phyloP scores from a whole-genome alignment of 2,113 vertebrate species.

The Scalopus aquaticus region DNA sequence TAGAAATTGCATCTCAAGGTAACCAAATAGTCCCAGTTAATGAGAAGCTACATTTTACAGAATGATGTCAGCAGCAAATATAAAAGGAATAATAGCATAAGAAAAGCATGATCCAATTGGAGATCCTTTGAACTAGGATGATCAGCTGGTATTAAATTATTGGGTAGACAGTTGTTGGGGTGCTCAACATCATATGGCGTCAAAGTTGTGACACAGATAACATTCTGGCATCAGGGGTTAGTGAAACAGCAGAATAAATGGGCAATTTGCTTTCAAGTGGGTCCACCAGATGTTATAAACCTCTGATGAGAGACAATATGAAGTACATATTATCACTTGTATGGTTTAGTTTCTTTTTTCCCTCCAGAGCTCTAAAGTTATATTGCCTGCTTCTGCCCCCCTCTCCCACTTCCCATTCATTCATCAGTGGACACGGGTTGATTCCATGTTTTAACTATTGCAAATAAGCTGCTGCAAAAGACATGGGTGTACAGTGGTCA shows the following conservation, averaged over 20 bases:
- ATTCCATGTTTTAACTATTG: too few relatives aligned
- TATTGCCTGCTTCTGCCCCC: background rate
- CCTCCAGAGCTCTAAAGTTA: background rate
- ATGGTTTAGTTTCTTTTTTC: background rate
- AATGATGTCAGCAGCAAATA: background rate
- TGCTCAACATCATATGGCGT: background rate
- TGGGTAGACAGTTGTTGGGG: background rate
- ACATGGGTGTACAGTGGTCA: too few relatives aligned
- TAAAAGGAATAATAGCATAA: background rate
- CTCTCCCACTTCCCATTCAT: too few relatives aligned
- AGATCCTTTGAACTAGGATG: background rate
- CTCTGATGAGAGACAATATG: background rate
- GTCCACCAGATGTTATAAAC: background rate
- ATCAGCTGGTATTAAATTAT: background rate
- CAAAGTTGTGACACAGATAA: background rate
- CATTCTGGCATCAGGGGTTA: background rate
- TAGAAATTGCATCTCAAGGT: background rate
- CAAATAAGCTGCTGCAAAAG: too few relatives aligned
- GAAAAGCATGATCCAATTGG: background rate
- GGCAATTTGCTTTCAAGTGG: background rate
- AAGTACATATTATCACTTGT: background rate
- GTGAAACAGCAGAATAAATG: rapidly evolving
- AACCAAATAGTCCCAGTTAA: background rate
- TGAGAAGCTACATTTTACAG: background rate
- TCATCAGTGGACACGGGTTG: too few relatives aligned